Base-by-base conservation (phyloP, 2,113 vertebrate species). In the Actenoides hombroni region DNA sequence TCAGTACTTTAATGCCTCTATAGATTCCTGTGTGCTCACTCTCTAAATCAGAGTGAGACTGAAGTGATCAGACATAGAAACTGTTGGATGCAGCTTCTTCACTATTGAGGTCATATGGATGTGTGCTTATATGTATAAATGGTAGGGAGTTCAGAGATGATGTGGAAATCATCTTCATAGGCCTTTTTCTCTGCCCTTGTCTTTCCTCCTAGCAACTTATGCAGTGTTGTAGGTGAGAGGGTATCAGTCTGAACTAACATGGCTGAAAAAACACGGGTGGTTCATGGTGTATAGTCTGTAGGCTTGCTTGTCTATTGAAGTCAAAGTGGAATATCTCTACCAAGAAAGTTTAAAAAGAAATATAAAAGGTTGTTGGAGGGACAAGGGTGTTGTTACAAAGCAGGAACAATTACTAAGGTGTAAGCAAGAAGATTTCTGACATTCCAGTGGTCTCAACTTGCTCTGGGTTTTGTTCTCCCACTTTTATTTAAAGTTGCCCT, bases 41-140 rank as follows among this genome's bases (percentile, higher is more conserved):
- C 33, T 68, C 26, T 75, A 35, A 39, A 68, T 76, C 16, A 5
- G 29, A 53, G 10, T 44, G 77, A 60, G 40, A 51, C 53, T 40
- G 44, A 46, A 46, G 25, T 46, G 28, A 54, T 39, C 37, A 56
- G 61, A 33, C 17, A 33, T 25, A 35, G 40, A 48, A 54, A n/a
- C 20, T 68, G 25, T 68, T 74, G 39, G 29, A 39, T 86, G 39
- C 53, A 68, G 29, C 16, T 54, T 61, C 39, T 86, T 56, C 17
- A 33, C 39, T 31, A 5, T 37, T 15, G 6, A 1, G 1, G 61
- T 63, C 35, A 35, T 1, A 0, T 48, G 35, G 48, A 12, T n/a
- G 9, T 15, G 40, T 81, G 35, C 29, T 51, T 75, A 11, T 61
- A 33, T 35, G 17, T 75, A 37, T 26, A 24, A 65, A 37, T 67